These are phyloP conservation scores for Notodonta ziczac DNA, from an alignment of 2,888 invertebrate species.

Conservation along the genomic window DNA sequence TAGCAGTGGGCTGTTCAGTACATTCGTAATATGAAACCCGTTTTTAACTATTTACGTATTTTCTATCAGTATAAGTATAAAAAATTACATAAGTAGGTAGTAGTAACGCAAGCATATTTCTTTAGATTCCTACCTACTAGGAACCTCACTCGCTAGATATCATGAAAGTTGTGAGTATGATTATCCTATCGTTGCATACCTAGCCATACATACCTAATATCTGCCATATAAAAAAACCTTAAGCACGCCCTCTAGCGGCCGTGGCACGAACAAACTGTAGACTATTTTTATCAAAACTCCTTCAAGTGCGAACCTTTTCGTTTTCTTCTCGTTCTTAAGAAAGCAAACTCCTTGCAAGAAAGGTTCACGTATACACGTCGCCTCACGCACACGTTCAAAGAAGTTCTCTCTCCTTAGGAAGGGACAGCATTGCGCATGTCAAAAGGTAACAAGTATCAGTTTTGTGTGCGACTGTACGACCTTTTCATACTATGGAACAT, in stretches of 20 bases:
- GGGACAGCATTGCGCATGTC: constrained; percentile 21
- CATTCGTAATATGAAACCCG: too few species aligned
- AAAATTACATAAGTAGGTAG: too few species aligned
- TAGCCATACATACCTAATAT: background rate
- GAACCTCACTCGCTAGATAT: too few species aligned
- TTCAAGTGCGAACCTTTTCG: constrained; percentile 79
- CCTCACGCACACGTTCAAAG: constrained; percentile 53
- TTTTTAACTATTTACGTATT: too few species aligned
- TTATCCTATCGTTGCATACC: too few species aligned
- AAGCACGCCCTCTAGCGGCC: constrained; percentile 70
- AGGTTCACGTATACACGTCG: constrained; percentile 63
- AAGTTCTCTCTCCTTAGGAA: constrained; percentile 44
- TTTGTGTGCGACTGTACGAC: constrained; percentile 23
- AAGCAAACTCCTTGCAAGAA: constrained; percentile 73
- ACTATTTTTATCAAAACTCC: constrained; percentile 77
- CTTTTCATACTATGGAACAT: constrained; percentile 17
- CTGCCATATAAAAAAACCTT: constrained; percentile 30
- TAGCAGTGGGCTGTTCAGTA: too few species aligned
- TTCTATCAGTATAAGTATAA: too few species aligned
- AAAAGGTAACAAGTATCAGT: constrained; percentile 46
- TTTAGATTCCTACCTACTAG: too few species aligned
- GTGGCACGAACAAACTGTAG: constrained; percentile 55
- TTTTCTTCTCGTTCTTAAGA: constrained; percentile 82
- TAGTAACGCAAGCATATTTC: too few species aligned
- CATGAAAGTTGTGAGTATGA: too few species aligned